Conservation (phyloP, 1,140 invertebrate species). For the Drosophila athabasca region DNA sequence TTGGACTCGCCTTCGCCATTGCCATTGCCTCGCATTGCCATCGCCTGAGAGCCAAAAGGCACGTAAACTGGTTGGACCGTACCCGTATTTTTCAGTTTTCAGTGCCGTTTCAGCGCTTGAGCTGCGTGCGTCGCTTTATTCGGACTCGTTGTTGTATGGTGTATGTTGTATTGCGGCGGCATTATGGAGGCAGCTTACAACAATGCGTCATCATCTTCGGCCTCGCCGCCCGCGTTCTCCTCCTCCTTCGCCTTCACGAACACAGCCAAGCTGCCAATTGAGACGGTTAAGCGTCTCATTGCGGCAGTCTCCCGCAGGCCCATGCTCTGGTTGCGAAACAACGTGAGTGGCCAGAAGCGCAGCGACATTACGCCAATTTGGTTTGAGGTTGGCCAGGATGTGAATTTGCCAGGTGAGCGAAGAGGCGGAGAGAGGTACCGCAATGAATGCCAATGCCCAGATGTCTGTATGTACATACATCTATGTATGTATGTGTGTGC, state of each 20-base stretch:
- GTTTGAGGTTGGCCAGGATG: constrained; percentile 75
- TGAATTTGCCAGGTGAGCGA: constrained; percentile 69
- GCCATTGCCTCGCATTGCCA: constrained; percentile 31
- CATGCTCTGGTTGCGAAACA: constrained; percentile 68
- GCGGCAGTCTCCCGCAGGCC: constrained; percentile 71
- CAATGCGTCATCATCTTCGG: constrained; percentile 69
- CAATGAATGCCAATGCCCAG: no score
- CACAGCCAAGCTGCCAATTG: constrained; percentile 73
- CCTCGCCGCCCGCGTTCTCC: constrained; percentile 37
- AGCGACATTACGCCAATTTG: constrained; percentile 75
- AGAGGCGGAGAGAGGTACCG: neutral
- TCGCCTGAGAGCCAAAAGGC: constrained; percentile 68
- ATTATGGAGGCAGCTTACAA: constrained; percentile 64
- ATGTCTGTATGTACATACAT: neutral
- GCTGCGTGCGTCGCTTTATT: constrained; percentile 65
- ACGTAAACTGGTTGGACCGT: constrained; percentile 77
- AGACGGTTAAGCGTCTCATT: constrained; percentile 73
- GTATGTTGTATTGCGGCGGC: neutral
- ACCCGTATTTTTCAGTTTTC: constrained; percentile 65
- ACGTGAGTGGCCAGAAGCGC: constrained; percentile 65
- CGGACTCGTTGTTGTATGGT: constrained; percentile 13
- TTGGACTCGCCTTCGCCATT: constrained; percentile 57
- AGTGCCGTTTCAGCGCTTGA: constrained; percentile 69
- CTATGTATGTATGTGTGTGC: neutral
- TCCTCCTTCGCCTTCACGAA: constrained; percentile 67